Evolutionary conservation across 2,113 vertebrate species (phyloP).

Genomic region (Megaleporinus macrocephalus): DNA sequence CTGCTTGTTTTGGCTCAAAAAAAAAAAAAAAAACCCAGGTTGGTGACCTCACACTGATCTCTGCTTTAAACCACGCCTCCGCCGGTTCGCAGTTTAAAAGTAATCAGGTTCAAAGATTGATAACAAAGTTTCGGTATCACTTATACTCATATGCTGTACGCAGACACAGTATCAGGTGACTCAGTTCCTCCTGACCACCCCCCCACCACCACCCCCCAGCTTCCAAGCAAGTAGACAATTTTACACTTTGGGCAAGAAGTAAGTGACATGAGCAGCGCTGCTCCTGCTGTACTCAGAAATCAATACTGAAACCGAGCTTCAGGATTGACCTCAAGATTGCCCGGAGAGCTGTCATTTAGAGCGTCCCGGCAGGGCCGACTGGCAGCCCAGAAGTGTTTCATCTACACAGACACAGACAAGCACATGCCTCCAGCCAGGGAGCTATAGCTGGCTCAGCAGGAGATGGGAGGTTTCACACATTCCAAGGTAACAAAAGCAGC

Average conservation of each 20-base stretch:
- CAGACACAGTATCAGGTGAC: too few species aligned
- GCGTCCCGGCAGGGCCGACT: slow-evolving; percentile 10
- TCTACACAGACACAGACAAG: slow-evolving; percentile 9
- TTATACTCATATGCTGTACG: not conserved
- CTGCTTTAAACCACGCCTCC: too few species aligned
- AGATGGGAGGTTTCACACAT: slow-evolving; percentile 44
- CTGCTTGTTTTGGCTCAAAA: too few species aligned
- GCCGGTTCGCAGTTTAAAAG: too few species aligned
- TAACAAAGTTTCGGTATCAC: too few species aligned
- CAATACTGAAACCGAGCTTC: not conserved
- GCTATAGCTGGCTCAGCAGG: slow-evolving; percentile 7
- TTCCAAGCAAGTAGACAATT: not conserved
- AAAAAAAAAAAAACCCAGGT: too few species aligned
- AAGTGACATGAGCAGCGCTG: not conserved
- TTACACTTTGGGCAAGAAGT: not conserved
- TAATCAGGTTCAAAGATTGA: too few species aligned
- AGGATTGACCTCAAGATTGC: not conserved
- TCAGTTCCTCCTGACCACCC: not conserved
- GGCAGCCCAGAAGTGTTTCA: slow-evolving; percentile 24
- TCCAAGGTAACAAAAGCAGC: slow-evolving; percentile 50
- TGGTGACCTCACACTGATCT: too few species aligned
- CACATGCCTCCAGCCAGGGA: slow-evolving; percentile 30
- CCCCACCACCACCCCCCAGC: not conserved
- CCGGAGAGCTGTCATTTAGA: not conserved
- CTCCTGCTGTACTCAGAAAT: not conserved